Evolutionary conservation across 1,140 invertebrate species (phyloP).

Genomic region (Brachionus angularis): DNA sequence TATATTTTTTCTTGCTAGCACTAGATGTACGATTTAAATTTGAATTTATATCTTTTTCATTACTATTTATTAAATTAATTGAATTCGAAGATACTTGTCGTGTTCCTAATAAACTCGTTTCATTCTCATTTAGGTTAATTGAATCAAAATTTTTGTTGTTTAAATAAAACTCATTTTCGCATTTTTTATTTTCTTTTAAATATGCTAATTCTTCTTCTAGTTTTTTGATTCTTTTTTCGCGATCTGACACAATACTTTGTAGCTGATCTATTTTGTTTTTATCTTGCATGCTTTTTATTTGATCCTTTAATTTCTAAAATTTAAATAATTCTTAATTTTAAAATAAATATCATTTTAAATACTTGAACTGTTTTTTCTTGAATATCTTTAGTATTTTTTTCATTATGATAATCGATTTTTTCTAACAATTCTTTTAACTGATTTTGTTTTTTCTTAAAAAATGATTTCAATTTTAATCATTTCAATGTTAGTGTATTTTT

Average conservation of each 20-base stretch:
- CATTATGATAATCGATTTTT: slow-evolving; percentile 16
- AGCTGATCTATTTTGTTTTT: slow-evolving; percentile 53
- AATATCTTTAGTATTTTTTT: slow-evolving; percentile 45
- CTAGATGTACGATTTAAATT: no score
- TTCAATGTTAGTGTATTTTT: not conserved
- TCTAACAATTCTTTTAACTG: slow-evolving; percentile 51
- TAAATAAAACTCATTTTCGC: slow-evolving; percentile 25
- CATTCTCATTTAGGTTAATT: no score
- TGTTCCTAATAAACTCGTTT: no score
- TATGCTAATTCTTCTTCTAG: slow-evolving; percentile 49
- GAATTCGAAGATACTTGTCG: no score
- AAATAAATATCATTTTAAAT: slow-evolving; percentile 46
- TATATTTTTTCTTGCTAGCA: no score
- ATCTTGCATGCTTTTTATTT: slow-evolving; percentile 51
- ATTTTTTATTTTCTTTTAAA: slow-evolving; percentile 44
- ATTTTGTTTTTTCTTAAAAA: slow-evolving; percentile 48
- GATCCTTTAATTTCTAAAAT: slow-evolving; percentile 45
- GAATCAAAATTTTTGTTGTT: not conserved
- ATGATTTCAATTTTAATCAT: not conserved
- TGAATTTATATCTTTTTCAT: no score
- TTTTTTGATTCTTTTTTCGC: slow-evolving; percentile 49
- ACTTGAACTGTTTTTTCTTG: slow-evolving; percentile 46
- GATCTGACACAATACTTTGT: slow-evolving; percentile 50
- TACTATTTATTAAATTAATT: no score
- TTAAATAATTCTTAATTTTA: not conserved